These are phyloP conservation scores for Hippoglossus stenolepis DNA, from an alignment of 2,113 vertebrate species.

Conservation along the genomic window DNA sequence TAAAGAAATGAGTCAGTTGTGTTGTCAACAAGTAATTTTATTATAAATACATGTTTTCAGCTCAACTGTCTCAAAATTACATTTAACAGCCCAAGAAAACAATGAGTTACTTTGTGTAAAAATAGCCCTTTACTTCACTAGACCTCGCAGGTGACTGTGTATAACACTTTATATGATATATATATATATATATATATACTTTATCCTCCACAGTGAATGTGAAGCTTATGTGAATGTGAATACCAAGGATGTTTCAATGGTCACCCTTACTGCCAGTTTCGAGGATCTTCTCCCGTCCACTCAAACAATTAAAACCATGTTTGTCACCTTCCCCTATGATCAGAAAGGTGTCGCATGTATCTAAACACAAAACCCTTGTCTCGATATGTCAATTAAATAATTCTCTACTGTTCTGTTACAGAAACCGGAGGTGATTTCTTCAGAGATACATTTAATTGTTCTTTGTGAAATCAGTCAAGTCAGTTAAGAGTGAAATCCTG, in stretches of 20 bases:
- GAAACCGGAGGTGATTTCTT: slow-evolving; percentile 25
- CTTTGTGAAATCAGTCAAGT: slow-evolving; percentile 12
- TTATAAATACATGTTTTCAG: slow-evolving; percentile 70
- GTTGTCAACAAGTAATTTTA: slow-evolving; percentile 63
- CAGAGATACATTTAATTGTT: slow-evolving; percentile 31
- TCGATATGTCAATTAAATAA: slow-evolving; percentile 43
- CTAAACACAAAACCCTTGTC: slow-evolving; percentile 29
- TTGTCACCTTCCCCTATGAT: slow-evolving; percentile 35
- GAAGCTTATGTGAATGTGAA: no score
- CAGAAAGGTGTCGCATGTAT: slow-evolving; percentile 11
- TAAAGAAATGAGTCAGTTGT: not conserved
- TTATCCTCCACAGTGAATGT: slow-evolving; percentile 9
- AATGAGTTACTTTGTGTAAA: slow-evolving; percentile 42
- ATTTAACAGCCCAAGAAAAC: slow-evolving; percentile 24
- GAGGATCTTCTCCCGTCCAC: slow-evolving; percentile 6
- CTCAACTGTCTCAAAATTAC: slow-evolving; percentile 17
- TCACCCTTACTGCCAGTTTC: slow-evolving; percentile 28
- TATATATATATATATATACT: not conserved
- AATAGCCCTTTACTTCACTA: slow-evolving; percentile 62
- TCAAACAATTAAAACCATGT: slow-evolving; percentile 10
- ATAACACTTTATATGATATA: slow-evolving; percentile 40
- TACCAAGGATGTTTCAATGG: slow-evolving; percentile 6
- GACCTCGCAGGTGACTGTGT: slow-evolving; percentile 22
- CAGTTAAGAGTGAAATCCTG: slow-evolving; percentile 7
- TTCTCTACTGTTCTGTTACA: slow-evolving; percentile 20